Conservation (phyloP, 2,113 vertebrate species). For the Zeus faber region DNA sequence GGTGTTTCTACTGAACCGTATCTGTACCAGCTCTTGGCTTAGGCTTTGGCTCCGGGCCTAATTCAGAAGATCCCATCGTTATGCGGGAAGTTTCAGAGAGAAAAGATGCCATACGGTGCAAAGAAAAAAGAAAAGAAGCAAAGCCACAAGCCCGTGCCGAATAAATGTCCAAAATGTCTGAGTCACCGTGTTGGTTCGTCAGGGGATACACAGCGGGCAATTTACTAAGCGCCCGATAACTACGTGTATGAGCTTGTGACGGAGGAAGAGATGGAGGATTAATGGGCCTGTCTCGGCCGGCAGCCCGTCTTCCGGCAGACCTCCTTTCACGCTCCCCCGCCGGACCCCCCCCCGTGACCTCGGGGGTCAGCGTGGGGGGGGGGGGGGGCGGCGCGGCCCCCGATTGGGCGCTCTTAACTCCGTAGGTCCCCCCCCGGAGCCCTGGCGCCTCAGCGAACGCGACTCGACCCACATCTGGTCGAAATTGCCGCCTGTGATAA, state of each 20-base stretch:
- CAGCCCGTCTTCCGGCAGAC: constrained; percentile 41
- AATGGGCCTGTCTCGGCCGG: constrained; percentile 43
- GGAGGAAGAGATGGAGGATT: constrained; percentile 40
- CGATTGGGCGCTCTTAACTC: constrained; percentile 26
- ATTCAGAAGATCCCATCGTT: too few species aligned
- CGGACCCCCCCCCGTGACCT: constrained; percentile 53
- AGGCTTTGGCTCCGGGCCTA: too few species aligned
- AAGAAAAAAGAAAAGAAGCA: too few species aligned
- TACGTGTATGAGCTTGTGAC: constrained; percentile 9
- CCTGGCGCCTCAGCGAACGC: constrained; percentile 21
- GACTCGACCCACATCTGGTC: constrained; percentile 51
- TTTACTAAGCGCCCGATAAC: too few species aligned
- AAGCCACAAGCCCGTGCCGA: too few species aligned
- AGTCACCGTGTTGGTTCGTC: too few species aligned
- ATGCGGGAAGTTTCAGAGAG: too few species aligned
- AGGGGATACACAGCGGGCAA: too few species aligned
- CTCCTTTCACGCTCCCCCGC: constrained; percentile 40
- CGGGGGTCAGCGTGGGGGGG: constrained; percentile 35
- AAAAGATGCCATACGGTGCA: too few species aligned
- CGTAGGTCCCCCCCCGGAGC: constrained; percentile 13
- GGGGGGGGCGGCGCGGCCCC: constrained; percentile 26
- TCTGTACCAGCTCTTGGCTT: too few species aligned
- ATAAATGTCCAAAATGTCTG: too few species aligned
- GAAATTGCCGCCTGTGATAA: constrained; percentile 52
- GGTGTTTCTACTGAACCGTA: too few species aligned